A percentile compares a stretch with the other conserved stretches of the same genome.
Evolutionary conservation across 2,888 invertebrate genomes (phyloP).

Genomic region (Holacanthella duospinosa): DNA sequence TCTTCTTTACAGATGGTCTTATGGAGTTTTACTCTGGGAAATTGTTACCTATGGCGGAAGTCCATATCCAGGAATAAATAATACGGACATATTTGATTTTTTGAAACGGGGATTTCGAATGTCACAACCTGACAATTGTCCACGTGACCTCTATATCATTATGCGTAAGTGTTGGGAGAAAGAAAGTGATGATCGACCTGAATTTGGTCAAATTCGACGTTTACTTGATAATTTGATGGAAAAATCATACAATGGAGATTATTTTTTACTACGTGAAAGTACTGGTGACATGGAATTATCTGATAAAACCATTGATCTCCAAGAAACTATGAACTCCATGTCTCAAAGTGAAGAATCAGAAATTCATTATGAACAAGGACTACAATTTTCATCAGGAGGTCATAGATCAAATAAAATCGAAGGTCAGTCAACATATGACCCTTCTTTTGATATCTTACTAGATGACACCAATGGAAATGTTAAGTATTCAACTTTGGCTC

Average conservation of each 20-base stretch:
- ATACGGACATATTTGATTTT: conserved; percentile 22
- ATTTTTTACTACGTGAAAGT: conserved; percentile 19
- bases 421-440: neutral
- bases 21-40: conserved; percentile 30
- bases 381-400: too few relatives aligned
- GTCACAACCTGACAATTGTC: conserved; percentile 28
- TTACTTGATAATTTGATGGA: conserved; percentile 31
- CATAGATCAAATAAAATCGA: too few relatives aligned
- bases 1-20: conserved; percentile 20
- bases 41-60: conserved; percentile 33
- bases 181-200: conserved; percentile 24
- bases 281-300: neutral
- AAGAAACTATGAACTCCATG: too few relatives aligned
- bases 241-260: conserved; percentile 20
- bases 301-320: neutral
- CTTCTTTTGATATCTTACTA: neutral
- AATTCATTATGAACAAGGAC: neutral
- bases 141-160: conserved; percentile 24
- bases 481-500: neutral
- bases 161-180: conserved; percentile 34
- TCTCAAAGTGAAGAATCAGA: too few relatives aligned
- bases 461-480: neutral
- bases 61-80: conserved; percentile 24
- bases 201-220: conserved; percentile 21
- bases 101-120: conserved; percentile 30